Evolutionary conservation across 2,113 vertebrate species (phyloP).

Genomic region (Barbus barbus): DNA sequence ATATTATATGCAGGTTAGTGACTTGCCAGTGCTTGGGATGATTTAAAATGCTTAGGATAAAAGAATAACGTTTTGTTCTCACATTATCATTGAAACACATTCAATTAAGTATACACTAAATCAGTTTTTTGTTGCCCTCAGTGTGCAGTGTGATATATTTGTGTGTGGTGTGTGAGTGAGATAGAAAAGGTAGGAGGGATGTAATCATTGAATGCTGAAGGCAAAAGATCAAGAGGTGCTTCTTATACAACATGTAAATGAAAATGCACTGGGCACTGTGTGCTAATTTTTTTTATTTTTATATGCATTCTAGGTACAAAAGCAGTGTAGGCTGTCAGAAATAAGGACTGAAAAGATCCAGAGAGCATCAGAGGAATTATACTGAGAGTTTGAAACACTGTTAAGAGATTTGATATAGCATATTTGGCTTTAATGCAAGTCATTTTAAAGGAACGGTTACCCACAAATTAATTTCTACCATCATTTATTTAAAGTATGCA

Average conservation of each 20-base stretch:
- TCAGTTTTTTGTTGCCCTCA: background rate
- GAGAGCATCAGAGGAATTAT: background rate
- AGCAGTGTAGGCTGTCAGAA: slow-evolving; percentile 62
- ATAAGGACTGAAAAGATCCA: background rate
- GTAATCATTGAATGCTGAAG: slow-evolving; percentile 53
- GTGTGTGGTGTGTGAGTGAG: slow-evolving; percentile 17
- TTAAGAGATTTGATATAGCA: background rate
- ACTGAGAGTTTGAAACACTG: background rate
- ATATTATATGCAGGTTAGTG: background rate
- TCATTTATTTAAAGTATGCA: background rate
- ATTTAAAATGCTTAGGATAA: background rate
- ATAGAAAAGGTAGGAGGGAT: slow-evolving; percentile 46
- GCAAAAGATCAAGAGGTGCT: slow-evolving; percentile 64
- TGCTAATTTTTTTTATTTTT: slow-evolving; percentile 33
- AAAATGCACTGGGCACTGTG: slow-evolving; percentile 33
- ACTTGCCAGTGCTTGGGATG: background rate
- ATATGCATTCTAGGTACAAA: slow-evolving; percentile 43
- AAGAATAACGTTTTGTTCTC: background rate
- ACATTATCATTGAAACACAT: background rate
- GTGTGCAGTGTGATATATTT: background rate
- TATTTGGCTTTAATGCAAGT: background rate
- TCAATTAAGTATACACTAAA: background rate
- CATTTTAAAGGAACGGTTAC: background rate
- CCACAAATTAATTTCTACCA: background rate
- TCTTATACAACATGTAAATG: slow-evolving; percentile 69